These are phyloP conservation scores for Cottus gobio DNA, from an alignment of 2,113 vertebrate species.

Conservation along the genomic window DNA sequence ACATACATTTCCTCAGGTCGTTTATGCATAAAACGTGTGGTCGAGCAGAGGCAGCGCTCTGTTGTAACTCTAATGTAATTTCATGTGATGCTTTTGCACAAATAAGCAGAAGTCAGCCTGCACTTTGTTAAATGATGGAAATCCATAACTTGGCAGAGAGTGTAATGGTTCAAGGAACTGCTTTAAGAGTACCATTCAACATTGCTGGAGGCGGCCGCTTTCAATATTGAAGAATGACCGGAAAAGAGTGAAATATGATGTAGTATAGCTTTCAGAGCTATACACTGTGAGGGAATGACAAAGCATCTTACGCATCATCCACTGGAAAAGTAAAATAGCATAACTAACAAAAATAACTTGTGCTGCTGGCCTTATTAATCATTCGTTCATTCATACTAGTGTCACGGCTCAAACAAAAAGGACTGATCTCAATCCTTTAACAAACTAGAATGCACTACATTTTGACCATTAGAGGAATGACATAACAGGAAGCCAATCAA, in stretches of 20 bases:
- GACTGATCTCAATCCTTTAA: not conserved
- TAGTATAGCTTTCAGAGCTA: not conserved
- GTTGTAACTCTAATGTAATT: slow-evolving; percentile 42
- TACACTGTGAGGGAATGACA: slow-evolving; percentile 8
- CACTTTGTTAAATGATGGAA: slow-evolving; percentile 48
- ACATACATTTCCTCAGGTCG: slow-evolving; percentile 30
- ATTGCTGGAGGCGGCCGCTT: slow-evolving; percentile 37
- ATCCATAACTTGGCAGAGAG: slow-evolving; percentile 46
- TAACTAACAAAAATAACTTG: slow-evolving; percentile 2
- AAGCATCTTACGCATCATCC: not conserved
- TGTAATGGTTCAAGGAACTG: slow-evolving; percentile 54
- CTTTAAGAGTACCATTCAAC: slow-evolving; percentile 43
- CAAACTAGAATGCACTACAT: not conserved
- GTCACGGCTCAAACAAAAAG: not conserved
- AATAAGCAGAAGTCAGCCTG: slow-evolving; percentile 29
- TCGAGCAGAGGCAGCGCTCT: slow-evolving; percentile 39
- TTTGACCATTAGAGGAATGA: not conserved
- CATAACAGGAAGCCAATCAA: not conserved
- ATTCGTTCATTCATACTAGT: not conserved
- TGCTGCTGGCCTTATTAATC: not conserved
- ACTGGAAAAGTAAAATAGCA: not conserved
- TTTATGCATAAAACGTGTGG: slow-evolving; percentile 22
- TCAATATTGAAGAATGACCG: slow-evolving; percentile 40
- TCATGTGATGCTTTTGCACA: slow-evolving; percentile 56
- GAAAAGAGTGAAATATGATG: slow-evolving; percentile 46